These are phyloP conservation scores for Spisula solida DNA, from an alignment of 2,888 invertebrate genomes.

Conservation along the genomic window DNA sequence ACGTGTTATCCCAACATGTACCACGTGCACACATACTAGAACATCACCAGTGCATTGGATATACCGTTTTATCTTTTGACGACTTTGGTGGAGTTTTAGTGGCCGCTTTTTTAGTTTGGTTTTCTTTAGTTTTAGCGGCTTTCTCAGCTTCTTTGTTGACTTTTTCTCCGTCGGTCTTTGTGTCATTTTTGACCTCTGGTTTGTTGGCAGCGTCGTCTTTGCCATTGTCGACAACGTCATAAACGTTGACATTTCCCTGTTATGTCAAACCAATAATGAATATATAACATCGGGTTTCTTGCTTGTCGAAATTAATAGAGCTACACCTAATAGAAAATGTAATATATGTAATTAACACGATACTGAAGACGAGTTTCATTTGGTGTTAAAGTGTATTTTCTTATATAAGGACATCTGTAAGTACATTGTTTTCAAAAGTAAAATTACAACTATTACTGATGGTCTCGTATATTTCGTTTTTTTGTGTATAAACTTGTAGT, in stretches of 20 bases:
- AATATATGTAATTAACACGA: too few species aligned
- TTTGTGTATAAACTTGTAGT: too few species aligned
- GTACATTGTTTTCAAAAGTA: too few species aligned
- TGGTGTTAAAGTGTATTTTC: too few species aligned
- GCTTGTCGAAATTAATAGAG: too few species aligned
- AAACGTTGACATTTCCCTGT: neutral
- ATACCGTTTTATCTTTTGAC: neutral
- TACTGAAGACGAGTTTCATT: too few species aligned
- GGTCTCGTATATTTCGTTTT: too few species aligned
- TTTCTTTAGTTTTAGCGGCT: neutral
- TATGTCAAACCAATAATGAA: neutral
- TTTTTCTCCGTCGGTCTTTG: neutral
- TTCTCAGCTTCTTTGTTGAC: neutral
- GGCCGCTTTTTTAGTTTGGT: neutral
- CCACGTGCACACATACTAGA: neutral
- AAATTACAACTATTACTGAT: too few species aligned
- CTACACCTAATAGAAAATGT: too few species aligned
- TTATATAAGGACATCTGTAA: too few species aligned
- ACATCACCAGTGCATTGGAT: neutral
- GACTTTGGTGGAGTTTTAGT: slow-evolving; percentile 1
- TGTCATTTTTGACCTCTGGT: neutral
- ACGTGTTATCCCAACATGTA: neutral
- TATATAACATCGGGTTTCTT: neutral
- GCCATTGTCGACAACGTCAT: neutral
- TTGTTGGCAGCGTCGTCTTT: neutral